Conservation (phyloP, 1,140 invertebrate species). For the Drosophila parabipectinata region DNA sequence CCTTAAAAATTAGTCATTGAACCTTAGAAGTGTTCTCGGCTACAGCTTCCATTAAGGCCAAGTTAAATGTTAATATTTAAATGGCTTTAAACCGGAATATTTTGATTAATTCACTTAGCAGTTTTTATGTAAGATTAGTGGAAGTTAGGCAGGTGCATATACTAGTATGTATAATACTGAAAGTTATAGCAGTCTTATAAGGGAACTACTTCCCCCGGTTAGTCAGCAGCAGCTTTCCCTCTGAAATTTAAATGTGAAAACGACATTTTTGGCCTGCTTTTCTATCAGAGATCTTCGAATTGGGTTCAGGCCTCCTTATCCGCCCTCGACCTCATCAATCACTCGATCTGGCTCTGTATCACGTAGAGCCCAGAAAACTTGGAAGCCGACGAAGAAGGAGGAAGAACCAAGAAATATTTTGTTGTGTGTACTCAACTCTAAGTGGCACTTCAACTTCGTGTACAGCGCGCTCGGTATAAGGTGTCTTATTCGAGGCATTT, state of each 20-base stretch:
- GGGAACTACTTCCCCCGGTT: not conserved
- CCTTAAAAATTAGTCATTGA: constrained; percentile 25
- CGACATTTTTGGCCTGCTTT: not conserved
- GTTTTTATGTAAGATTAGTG: constrained; percentile 1
- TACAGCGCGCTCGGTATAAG: constrained; percentile 22
- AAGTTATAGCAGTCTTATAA: not conserved
- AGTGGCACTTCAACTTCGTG: constrained; percentile 57
- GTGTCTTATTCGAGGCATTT: constrained; percentile 33
- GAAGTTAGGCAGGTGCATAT: not conserved
- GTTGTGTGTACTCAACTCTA: constrained; percentile 55
- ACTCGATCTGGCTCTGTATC: constrained; percentile 49
- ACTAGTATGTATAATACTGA: not conserved
- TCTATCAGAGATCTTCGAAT: constrained; percentile 25
- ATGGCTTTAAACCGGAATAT: not conserved
- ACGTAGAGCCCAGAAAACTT: constrained; percentile 35
- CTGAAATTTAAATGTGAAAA: not conserved
- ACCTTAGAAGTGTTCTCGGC: constrained; percentile 21
- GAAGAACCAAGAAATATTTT: constrained; percentile 43
- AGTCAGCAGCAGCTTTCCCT: too few relatives aligned
- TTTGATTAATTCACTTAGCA: not conserved
- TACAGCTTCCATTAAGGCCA: constrained; percentile 2
- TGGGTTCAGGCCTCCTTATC: constrained; percentile 15
- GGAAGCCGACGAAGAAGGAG: constrained; percentile 3
- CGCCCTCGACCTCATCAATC: constrained; percentile 47
- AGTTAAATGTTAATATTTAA: not conserved